phyloP scores from a whole-genome alignment of 2,888 invertebrate genomes.

The Epinotia nisella region DNA sequence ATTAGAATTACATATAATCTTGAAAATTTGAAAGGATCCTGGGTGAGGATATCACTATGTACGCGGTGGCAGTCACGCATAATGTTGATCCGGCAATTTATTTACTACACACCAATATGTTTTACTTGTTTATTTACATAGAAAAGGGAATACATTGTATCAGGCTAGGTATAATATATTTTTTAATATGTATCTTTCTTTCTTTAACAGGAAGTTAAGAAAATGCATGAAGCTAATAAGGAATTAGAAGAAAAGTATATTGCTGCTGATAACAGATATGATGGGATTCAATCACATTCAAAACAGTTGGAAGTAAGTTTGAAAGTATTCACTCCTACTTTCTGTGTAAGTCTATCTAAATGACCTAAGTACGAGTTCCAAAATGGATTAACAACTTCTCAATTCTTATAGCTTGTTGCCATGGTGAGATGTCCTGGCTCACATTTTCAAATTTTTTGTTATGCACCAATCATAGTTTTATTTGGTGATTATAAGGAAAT shows the following conservation, averaged over 20 bases:
- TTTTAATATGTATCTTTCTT: background rate
- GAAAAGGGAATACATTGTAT: background rate
- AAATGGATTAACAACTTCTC: no score
- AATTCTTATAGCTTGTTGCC: no score
- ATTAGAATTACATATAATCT: background rate
- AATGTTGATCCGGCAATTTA: no score
- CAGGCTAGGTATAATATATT: conserved; percentile 2
- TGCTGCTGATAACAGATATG: conserved; percentile 51
- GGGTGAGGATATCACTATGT: no score
- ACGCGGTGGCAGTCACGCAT: no score
- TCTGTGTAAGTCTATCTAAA: background rate
- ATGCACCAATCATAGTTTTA: no score
- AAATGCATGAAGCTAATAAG: conserved; percentile 48
- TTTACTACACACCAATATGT: no score
- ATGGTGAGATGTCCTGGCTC: no score
- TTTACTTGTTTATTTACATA: no score
- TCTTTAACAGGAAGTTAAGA: conserved; percentile 59
- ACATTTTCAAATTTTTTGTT: no score
- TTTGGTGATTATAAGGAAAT: no score
- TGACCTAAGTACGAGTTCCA: background rate
- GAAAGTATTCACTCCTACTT: background rate
- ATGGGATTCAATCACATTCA: conserved; percentile 61
- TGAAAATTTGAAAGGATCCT: no score
- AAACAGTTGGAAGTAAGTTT: conserved; percentile 66
- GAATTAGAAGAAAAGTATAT: conserved; percentile 50